Evolutionary conservation across 2,888 invertebrate species (phyloP).

Genomic region (Geotrupes spiniger): DNA sequence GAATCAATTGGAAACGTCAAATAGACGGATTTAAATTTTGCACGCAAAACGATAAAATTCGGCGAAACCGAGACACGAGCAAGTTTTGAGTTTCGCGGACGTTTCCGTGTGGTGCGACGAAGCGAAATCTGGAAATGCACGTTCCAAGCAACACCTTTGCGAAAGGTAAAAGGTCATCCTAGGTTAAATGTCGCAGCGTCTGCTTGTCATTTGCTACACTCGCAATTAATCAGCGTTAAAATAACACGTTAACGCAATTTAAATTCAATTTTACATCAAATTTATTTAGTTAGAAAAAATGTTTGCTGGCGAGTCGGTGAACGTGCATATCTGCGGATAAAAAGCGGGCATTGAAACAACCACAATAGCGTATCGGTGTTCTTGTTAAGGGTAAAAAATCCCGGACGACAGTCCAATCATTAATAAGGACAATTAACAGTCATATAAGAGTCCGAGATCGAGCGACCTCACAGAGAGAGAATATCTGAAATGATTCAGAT

Average conservation of each 20-base stretch:
- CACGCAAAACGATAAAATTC: too few relatives aligned
- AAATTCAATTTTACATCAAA: too few relatives aligned
- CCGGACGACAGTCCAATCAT: slow-evolving; percentile 11
- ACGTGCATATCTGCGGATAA: background rate
- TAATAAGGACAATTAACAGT: slow-evolving; percentile 21
- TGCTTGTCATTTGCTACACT: slow-evolving; percentile 7
- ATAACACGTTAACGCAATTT: too few relatives aligned
- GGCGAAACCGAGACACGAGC: too few relatives aligned
- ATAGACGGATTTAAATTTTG: too few relatives aligned
- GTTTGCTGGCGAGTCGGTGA: too few relatives aligned
- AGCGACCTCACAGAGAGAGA: slow-evolving; percentile 44
- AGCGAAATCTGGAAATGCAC: slow-evolving; percentile 1
- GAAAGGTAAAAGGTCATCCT: slow-evolving; percentile 13
- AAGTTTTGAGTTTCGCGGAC: too few relatives aligned
- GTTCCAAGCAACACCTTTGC: slow-evolving; percentile 6
- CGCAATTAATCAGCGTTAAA: too few relatives aligned
- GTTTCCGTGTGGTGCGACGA: background rate
- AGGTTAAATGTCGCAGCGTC: slow-evolving; percentile 13
- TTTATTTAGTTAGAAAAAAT: too few relatives aligned
- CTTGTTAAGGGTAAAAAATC: slow-evolving; percentile 15
- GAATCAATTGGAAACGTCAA: too few relatives aligned
- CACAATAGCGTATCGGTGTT: background rate
- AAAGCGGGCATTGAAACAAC: slow-evolving; percentile 4
- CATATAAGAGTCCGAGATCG: slow-evolving; percentile 12
- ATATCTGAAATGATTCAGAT: slow-evolving; percentile 52